Conservation (phyloP, 2,113 vertebrate genomes). For the Heterochromis multidens region DNA sequence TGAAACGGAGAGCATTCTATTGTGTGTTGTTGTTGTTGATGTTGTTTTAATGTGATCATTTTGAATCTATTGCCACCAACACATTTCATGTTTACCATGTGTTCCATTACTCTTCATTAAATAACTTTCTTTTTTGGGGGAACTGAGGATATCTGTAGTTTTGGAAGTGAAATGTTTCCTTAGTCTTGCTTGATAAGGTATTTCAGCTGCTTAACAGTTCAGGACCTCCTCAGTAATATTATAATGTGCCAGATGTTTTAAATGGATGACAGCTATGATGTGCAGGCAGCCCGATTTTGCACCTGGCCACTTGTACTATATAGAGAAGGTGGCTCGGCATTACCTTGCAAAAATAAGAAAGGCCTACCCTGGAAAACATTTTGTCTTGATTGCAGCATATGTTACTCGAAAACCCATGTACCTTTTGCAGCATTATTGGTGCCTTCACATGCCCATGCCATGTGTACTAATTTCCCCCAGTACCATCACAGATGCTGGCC, state of each 20-base stretch:
- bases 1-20: background rate
- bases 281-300: background rate
- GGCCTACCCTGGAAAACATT: background rate
- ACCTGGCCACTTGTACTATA: background rate
- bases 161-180: background rate
- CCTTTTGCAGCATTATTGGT: background rate
- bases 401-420: background rate
- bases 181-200: background rate
- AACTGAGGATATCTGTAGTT: background rate
- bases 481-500: too few relatives aligned
- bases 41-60: background rate
- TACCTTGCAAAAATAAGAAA: background rate
- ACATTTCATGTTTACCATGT: background rate
- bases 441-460: background rate
- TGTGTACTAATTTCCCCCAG: background rate
- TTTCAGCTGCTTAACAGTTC: background rate
- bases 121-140: background rate
- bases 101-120: background rate
- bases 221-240: background rate
- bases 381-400: background rate
- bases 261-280: background rate
- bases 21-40: background rate
- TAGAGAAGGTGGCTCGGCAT: background rate
- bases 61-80: background rate
- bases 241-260: background rate